Conservation (phyloP, 2,797 vertebrate species). For the Hippoglossus hippoglossus region DNA sequence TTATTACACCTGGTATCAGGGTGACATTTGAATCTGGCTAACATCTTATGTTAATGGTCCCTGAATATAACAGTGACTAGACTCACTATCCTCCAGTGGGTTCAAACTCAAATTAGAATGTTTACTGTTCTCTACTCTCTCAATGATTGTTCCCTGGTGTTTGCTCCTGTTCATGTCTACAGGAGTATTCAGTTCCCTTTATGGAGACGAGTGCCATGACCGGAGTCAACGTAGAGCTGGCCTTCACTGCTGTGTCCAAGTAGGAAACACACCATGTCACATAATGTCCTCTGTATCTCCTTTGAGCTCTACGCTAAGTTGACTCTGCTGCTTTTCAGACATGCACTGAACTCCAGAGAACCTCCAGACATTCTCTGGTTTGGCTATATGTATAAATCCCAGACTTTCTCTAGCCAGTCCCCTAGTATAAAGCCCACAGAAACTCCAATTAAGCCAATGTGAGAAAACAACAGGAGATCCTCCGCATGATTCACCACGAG, state of each 20-base stretch:
- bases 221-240: constrained; percentile 95
- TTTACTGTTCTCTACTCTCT: no score
- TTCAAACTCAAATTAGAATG: no score
- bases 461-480: no score
- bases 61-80: background rate
- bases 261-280: constrained; percentile 68
- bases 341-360: no score
- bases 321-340: no score
- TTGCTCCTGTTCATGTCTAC: constrained; percentile 14
- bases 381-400: no score
- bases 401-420: no score
- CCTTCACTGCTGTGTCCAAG: constrained; percentile 94
- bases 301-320: no score
- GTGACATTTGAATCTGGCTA: background rate
- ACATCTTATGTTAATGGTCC: background rate
- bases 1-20: background rate
- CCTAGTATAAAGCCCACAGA: no score
- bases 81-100: background rate
- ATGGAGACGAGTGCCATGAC: constrained; percentile 99
- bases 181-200: constrained; percentile 97
- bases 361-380: no score
- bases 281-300: background rate
- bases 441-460: no score
- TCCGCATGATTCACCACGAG: no score
- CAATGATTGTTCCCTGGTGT: background rate